Base-by-base conservation (phyloP, 2,113 vertebrate species). In the Pedetes capensis region DNA sequence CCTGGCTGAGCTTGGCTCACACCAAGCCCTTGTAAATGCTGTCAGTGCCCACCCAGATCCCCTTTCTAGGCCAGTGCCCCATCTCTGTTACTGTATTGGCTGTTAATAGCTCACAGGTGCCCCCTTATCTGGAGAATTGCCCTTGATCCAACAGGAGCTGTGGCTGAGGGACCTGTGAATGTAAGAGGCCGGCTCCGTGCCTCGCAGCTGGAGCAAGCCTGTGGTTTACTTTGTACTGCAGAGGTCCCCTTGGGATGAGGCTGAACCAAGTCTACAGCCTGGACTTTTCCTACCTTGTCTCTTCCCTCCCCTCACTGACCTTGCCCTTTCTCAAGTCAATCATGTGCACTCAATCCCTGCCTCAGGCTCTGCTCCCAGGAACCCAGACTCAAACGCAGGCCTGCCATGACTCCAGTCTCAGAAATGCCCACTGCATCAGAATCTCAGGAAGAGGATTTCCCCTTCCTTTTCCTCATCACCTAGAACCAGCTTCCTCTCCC, bases 361-460 rank as follows among this genome's bases (percentile, higher is more conserved):
- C 61, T 83, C 55, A 68, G 80, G 37, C 63, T 94, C 71, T 80
- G 76, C 85, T 75, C 64, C 72, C 9, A 32, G 37, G 10, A 25
- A 72, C 34, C 55, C 69, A 57, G 80, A 59, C 51, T 14, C 17
- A 23, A 89, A 69, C 7, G 9, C 3, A 32, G 42, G 17, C 44
- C 51, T 11, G 5, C 55, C 29, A 2, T 8, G 42, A 57, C 47
- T 90, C 81, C 47, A 47, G 63, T 7, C 27, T 74, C 68, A 39
- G 68, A 86, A 86, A 86, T 17, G 29, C 47, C 81, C 32, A 53
- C 9, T 6, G 20, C 55, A 57, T 66, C 13, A 39, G 29, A 89
- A 20, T 16, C 39, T 69, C 9, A 11, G 42, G 9, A 37, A 78
- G 23, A 76, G 23, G 25, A 27, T 1, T 18, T 42, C 39, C 8